These are phyloP conservation scores for Drosophila trichaetosa DNA, from an alignment of 2,888 invertebrate species.

Conservation along the genomic window DNA sequence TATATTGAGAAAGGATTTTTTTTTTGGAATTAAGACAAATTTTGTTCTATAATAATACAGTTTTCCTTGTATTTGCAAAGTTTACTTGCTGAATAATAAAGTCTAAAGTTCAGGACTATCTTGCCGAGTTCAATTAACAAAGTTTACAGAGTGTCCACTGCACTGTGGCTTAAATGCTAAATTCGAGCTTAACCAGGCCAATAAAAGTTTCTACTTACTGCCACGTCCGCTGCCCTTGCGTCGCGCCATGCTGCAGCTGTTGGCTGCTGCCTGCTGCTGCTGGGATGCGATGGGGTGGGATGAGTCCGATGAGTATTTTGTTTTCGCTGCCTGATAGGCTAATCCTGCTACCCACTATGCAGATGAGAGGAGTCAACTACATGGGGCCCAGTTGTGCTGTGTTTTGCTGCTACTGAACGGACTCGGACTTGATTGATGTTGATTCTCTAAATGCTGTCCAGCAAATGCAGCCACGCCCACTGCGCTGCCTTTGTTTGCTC, in stretches of 20 bases:
- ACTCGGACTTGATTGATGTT: slow-evolving; percentile 60
- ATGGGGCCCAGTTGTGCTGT: slow-evolving; percentile 26
- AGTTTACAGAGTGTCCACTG: background rate
- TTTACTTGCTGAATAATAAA: background rate
- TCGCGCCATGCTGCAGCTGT: slow-evolving; percentile 69
- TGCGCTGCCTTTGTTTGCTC: background rate
- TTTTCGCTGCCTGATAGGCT: slow-evolving; percentile 13
- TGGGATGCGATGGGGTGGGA: background rate
- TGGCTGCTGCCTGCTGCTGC: background rate
- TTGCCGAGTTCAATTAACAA: background rate
- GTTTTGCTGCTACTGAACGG: slow-evolving; percentile 6
- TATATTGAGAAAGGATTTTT: too few relatives aligned
- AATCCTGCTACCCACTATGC: slow-evolving; percentile 26
- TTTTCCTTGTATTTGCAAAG: background rate
- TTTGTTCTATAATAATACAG: background rate
- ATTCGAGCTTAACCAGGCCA: background rate
- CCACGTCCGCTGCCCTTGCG: slow-evolving; percentile 82
- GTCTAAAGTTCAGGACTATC: background rate
- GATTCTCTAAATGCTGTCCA: slow-evolving; percentile 37
- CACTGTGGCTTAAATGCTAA: background rate
- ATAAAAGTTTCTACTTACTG: slow-evolving; percentile 70
- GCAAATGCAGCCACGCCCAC: slow-evolving; percentile 41
- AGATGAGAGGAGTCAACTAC: slow-evolving; percentile 24
- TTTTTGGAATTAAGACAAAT: background rate
- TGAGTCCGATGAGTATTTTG: slow-evolving; percentile 8